phyloP scores from a whole-genome alignment of 2,113 vertebrate species.

The Amblyornis subalaris region DNA sequence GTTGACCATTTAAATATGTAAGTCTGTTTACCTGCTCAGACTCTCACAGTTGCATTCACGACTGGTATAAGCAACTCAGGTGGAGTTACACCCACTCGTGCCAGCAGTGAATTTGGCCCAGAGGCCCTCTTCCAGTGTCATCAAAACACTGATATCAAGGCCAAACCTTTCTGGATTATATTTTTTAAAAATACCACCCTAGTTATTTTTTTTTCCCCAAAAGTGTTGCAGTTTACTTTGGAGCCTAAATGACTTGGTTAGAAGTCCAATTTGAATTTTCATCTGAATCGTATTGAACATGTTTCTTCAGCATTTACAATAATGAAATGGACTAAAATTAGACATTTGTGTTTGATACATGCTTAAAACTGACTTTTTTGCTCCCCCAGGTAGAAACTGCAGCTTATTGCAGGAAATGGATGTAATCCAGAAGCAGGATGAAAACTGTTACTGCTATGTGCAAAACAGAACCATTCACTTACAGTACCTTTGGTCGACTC shows the following conservation, averaged over 20 bases:
- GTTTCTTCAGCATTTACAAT: neutral
- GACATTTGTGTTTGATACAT: neutral
- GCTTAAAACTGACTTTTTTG: neutral
- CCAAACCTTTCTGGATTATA: neutral
- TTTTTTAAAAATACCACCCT: neutral
- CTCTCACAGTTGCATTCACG: conserved; percentile 25
- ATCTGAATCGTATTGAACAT: neutral
- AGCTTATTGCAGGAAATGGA: conserved; percentile 60
- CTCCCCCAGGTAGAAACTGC: conserved; percentile 49
- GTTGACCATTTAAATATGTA: neutral
- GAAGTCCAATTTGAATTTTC: neutral
- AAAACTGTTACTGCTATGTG: conserved; percentile 71
- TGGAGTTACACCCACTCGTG: neutral
- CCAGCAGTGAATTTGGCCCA: conserved; percentile 31
- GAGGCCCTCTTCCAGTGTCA: neutral
- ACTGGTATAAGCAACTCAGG: neutral
- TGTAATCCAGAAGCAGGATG: neutral
- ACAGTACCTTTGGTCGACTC: conserved; percentile 67
- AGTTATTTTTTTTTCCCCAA: neutral
- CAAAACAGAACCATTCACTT: conserved; percentile 55
- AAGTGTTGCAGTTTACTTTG: neutral
- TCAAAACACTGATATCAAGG: neutral
- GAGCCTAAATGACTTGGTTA: neutral
- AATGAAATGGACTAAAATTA: neutral
- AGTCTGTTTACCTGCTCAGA: conserved; percentile 48